Evolutionary conservation across 2,797 vertebrate species (phyloP).

Genomic region (Gallinago stenura): DNA sequence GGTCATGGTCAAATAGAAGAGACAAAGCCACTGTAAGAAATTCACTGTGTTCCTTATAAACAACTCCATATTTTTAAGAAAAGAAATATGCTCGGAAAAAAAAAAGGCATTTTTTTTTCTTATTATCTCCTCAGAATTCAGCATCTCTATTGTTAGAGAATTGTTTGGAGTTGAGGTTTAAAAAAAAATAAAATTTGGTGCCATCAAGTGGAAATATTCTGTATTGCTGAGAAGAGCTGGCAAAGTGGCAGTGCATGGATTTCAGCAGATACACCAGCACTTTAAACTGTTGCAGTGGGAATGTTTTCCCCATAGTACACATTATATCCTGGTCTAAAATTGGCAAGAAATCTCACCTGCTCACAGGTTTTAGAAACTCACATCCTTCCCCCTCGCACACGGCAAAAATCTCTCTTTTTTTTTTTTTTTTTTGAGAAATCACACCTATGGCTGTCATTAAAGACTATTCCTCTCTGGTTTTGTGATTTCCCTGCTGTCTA

Average conservation of each 20-base stretch:
- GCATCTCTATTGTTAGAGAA: not conserved
- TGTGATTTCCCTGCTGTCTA: not conserved
- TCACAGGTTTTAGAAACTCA: not conserved
- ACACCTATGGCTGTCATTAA: not conserved
- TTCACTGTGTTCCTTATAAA: not conserved
- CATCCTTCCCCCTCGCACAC: not conserved
- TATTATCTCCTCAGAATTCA: not conserved
- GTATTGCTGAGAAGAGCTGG: constrained; percentile 52
- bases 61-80: not conserved
- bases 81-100: not conserved
- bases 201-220: constrained; percentile 73
- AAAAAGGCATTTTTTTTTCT: not conserved
- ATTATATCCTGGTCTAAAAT: not conserved
- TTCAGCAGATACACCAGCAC: not conserved
- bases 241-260: not conserved
- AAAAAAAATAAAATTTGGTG: constrained; percentile 77
- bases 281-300: not conserved
- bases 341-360: not conserved
- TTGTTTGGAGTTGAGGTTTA: not conserved
- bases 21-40: not conserved
- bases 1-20: not conserved
- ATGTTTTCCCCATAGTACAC: not conserved
- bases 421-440: not conserved
- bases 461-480: not conserved
- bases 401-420: not conserved